phyloP scores from a whole-genome alignment of 2,113 vertebrate genomes.

The Xiphophorus maculatus region DNA sequence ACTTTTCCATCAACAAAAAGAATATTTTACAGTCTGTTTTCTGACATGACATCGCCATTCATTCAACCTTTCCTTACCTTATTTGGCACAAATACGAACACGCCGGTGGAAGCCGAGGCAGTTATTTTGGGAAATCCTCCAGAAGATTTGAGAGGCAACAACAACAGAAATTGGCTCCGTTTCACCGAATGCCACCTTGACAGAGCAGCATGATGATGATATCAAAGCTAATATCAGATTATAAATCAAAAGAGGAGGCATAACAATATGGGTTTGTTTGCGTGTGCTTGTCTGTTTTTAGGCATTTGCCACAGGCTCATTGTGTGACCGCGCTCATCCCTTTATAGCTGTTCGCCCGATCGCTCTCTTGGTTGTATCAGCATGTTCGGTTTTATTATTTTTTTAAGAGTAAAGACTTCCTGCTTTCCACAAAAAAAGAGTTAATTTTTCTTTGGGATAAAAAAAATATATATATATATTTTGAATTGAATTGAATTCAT shows the following conservation, averaged over 20 bases:
- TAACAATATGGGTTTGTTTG: slow-evolving; percentile 15
- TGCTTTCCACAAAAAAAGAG: not conserved
- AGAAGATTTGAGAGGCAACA: not conserved
- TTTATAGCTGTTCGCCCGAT: slow-evolving; percentile 22
- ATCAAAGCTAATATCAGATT: slow-evolving; percentile 24
- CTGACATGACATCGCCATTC: not conserved
- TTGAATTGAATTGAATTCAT: not conserved
- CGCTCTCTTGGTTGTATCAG: slow-evolving; percentile 46
- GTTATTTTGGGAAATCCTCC: not conserved
- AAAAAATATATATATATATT: no score
- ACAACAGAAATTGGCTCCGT: not conserved
- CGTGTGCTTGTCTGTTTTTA: slow-evolving; percentile 28
- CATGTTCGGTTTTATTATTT: slow-evolving; percentile 12
- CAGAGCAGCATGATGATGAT: slow-evolving; percentile 2
- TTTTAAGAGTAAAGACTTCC: not conserved
- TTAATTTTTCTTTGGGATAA: not conserved
- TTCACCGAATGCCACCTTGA: slow-evolving; percentile 11
- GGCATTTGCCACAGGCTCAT: slow-evolving; percentile 7
- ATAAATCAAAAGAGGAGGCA: slow-evolving; percentile 10
- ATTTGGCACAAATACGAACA: not conserved
- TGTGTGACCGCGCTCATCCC: slow-evolving; percentile 38
- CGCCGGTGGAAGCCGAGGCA: slow-evolving; percentile 7
- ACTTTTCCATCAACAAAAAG: not conserved
- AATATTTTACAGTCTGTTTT: not conserved
- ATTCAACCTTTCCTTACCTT: not conserved